Evolutionary conservation across 2,113 vertebrate genomes (phyloP).

Genomic region (Corvus moneduloides): DNA sequence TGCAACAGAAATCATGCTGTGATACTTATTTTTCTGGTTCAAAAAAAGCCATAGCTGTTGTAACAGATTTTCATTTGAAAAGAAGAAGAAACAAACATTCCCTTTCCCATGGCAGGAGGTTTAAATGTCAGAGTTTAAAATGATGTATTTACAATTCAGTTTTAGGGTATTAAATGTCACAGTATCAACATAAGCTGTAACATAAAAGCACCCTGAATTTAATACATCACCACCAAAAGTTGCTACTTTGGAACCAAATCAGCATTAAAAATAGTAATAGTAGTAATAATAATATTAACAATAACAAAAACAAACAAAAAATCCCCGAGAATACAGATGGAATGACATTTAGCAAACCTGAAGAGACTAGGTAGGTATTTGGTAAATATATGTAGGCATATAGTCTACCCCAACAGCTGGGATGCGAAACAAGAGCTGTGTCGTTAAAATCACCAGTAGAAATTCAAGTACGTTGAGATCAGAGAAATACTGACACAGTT

Average conservation of each 20-base stretch:
- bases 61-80: not conserved
- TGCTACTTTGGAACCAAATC: not conserved
- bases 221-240: not conserved
- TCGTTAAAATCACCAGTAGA: not conserved
- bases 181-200: not conserved
- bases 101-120: not conserved
- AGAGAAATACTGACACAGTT: not conserved
- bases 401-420: not conserved
- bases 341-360: not conserved
- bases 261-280: not conserved
- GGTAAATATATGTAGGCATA: not conserved
- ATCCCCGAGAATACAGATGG: not conserved
- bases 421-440: not conserved
- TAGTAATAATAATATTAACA: not conserved
- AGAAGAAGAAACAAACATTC: not conserved
- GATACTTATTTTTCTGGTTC: not conserved
- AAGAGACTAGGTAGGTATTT: not conserved
- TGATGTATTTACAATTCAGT: not conserved
- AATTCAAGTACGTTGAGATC: not conserved
- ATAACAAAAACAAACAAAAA: not conserved
- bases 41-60: not conserved
- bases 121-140: conserved; percentile 10
- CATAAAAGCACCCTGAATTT: not conserved
- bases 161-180: conserved; percentile 13
- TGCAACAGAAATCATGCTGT: not conserved